A percentile compares a stretch with the other conserved stretches of the same genome.
Conservation (phyloP, 2,888 invertebrate species). For the Dynastes hyllus region DNA sequence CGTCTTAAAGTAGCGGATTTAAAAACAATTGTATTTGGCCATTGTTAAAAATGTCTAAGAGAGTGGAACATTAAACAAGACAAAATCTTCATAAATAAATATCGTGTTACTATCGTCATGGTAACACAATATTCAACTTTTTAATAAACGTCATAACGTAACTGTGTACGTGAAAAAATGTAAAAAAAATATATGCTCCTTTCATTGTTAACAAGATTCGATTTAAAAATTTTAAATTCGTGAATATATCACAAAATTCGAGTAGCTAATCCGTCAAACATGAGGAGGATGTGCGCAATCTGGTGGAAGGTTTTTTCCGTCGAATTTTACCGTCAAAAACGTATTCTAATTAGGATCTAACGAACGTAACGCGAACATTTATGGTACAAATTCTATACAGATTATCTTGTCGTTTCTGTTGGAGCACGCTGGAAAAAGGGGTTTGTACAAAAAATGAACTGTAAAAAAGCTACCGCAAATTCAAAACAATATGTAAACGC, state of each 20-base stretch:
- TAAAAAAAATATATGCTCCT: too few relatives aligned
- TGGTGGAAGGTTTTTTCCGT: neutral
- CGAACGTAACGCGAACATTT: neutral
- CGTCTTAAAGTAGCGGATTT: too few relatives aligned
- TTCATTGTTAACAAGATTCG: too few relatives aligned
- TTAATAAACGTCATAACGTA: too few relatives aligned
- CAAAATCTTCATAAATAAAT: too few relatives aligned
- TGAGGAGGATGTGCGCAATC: neutral
- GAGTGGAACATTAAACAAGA: too few relatives aligned
- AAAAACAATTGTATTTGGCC: too few relatives aligned
- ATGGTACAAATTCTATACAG: neutral
- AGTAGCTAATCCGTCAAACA: neutral
- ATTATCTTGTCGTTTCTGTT: neutral
- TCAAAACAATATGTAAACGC: neutral
- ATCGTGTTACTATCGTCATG: too few relatives aligned
- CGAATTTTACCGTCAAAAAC: neutral
- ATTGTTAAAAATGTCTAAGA: too few relatives aligned
- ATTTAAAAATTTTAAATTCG: constrained; percentile 2
- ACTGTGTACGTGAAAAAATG: too few relatives aligned
- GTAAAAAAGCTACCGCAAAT: neutral
- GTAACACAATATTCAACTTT: too few relatives aligned
- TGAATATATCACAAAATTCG: neutral
- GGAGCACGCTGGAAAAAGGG: neutral
- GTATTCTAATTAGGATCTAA: constrained; percentile 4
- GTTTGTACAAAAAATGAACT: neutral